These are phyloP conservation scores for Cottoperca gobio DNA, from an alignment of 2,797 vertebrate genomes.

Conservation along the genomic window DNA sequence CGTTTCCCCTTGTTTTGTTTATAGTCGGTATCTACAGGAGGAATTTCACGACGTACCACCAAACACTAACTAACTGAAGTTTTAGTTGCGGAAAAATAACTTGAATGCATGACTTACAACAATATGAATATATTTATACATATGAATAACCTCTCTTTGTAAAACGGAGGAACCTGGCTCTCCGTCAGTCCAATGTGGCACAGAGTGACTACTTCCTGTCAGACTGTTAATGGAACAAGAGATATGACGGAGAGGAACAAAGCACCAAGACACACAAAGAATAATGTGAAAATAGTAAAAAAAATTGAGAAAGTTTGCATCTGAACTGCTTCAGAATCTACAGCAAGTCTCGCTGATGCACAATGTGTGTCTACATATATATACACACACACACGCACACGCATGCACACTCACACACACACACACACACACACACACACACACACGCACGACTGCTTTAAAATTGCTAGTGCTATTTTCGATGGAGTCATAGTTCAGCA, in stretches of 20 bases:
- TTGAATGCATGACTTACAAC: not conserved
- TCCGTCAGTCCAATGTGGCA: constrained; percentile 1
- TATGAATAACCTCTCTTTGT: not conserved
- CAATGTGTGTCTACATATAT: not conserved
- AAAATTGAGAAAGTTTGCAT: not conserved
- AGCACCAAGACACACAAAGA: not conserved
- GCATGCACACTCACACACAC: constrained; percentile 8
- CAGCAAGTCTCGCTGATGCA: not conserved
- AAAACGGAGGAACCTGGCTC: not conserved
- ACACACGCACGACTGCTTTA: not conserved
- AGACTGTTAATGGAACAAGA: constrained; percentile 7
- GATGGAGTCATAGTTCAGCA: constrained; percentile 66
- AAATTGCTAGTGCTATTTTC: constrained; percentile 42
- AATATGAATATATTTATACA: no score
- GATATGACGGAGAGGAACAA: not conserved
- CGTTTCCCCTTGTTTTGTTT: constrained; percentile 2
- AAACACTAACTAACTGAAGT: not conserved
- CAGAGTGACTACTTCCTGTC: not conserved
- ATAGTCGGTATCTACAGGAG: not conserved
- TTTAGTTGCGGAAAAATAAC: not conserved
- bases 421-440: not conserved
- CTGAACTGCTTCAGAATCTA: not conserved
- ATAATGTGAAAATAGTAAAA: not conserved
- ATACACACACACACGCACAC: not conserved
- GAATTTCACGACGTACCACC: not conserved